Percentiles rank a stretch among this genome's conserved stretches.
Conservation (phyloP, 2,113 vertebrate genomes). For the Rafetus swinhoei region DNA sequence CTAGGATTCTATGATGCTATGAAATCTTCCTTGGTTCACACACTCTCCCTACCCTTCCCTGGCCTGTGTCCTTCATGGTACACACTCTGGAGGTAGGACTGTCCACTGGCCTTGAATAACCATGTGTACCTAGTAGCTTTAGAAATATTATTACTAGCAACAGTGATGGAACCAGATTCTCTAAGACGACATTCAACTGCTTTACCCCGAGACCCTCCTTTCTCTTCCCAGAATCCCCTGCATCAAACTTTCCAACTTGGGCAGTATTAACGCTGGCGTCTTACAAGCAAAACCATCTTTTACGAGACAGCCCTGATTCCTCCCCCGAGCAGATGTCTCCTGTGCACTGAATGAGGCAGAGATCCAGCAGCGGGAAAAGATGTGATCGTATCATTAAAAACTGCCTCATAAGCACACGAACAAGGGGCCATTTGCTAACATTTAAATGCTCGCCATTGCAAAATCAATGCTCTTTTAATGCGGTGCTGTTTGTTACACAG, state of each 20-base stretch:
- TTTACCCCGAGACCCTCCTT: neutral
- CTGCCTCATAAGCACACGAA: neutral
- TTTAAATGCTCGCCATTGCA: neutral
- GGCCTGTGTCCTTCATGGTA: neutral
- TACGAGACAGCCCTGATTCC: neutral
- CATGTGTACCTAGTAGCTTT: neutral
- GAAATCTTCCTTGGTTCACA: neutral
- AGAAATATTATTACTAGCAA: neutral
- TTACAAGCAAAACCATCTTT: neutral
- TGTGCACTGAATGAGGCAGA: neutral
- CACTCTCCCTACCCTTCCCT: no score
- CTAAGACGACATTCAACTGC: neutral
- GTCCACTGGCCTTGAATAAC: neutral
- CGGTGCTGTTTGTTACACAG: neutral
- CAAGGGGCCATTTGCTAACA: neutral
- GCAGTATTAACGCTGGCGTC: neutral
- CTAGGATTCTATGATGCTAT: no score
- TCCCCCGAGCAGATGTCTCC: neutral
- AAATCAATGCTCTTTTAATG: neutral
- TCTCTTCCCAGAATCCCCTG: neutral
- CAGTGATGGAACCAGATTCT: neutral
- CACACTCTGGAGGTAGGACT: neutral
- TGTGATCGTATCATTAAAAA: neutral
- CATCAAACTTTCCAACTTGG: neutral
- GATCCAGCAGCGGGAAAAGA: neutral